A percentile compares a stretch with the other conserved stretches of the same genome.
phyloP scores from a whole-genome alignment of 2,888 invertebrate species.

The Callyntrura sp. region DNA sequence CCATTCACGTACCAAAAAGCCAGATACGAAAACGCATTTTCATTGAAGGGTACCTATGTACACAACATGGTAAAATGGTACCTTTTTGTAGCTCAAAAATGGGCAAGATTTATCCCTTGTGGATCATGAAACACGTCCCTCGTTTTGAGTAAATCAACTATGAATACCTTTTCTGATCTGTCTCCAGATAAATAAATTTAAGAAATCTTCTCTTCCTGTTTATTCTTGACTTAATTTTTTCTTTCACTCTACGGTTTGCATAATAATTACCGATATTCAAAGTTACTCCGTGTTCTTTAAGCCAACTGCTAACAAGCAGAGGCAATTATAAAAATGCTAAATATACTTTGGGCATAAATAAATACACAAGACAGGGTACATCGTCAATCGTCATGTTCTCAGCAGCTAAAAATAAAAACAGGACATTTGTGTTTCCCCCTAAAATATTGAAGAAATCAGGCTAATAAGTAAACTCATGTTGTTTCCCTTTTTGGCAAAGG shows the following conservation, averaged over 20 bases:
- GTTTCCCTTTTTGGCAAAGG: too few species aligned
- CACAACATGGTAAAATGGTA: not conserved
- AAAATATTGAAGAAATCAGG: too few species aligned
- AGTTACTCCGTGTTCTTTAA: not conserved
- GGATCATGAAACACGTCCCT: constrained; percentile 37
- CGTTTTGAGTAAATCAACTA: not conserved
- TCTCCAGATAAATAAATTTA: constrained; percentile 54
- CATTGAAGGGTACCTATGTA: not conserved
- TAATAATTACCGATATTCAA: constrained; percentile 14
- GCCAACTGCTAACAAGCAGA: not conserved
- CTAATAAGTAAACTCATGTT: too few species aligned
- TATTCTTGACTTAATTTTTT: constrained; percentile 28
- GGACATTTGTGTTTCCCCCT: too few species aligned
- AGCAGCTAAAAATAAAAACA: not conserved
- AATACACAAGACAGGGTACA: not conserved
- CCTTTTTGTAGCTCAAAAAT: not conserved
- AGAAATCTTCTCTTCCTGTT: constrained; percentile 60
- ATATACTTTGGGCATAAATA: not conserved
- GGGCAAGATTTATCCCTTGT: not conserved
- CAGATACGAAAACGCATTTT: not conserved
- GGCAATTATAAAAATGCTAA: not conserved
- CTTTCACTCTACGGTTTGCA: not conserved
- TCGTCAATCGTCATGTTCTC: not conserved
- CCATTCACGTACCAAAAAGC: not conserved
- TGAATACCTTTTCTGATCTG: constrained; percentile 52